Evolutionary conservation across 2,113 vertebrate genomes (phyloP).

Genomic region (Syngnathus scovelli): DNA sequence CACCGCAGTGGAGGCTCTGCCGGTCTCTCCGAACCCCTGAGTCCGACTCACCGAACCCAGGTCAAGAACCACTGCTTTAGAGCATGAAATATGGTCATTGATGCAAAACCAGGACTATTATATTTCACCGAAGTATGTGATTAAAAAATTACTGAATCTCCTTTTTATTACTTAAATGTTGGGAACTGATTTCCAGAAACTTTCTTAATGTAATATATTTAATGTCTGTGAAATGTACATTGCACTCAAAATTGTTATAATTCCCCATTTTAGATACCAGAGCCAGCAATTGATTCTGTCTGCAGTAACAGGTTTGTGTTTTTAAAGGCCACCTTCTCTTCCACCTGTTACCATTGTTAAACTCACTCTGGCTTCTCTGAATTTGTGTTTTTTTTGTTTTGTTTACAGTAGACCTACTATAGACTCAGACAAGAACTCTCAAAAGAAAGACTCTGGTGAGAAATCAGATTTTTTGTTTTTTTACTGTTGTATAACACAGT

Average conservation of each 20-base stretch:
- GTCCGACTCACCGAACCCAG: too few relatives aligned
- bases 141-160: background rate
- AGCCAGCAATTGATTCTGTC: background rate
- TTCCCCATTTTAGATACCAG: conserved; percentile 32
- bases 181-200: background rate
- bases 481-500: background rate
- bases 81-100: background rate
- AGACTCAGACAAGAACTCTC: conserved; percentile 4
- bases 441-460: conserved; percentile 22
- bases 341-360: background rate
- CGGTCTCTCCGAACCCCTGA: too few relatives aligned
- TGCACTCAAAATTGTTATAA: background rate
- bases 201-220: background rate
- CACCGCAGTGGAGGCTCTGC: too few relatives aligned
- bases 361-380: background rate
- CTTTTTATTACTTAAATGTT: background rate
- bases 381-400: background rate
- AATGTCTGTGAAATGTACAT: background rate
- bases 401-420: conserved; percentile 24
- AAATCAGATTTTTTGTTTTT: background rate
- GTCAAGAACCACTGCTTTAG: too few relatives aligned
- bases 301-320: conserved; percentile 39
- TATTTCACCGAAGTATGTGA: background rate
- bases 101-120: background rate
- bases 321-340: background rate